These are phyloP conservation scores for Mayetiola destructor DNA, from an alignment of 2,888 invertebrate genomes.

Conservation along the genomic window DNA sequence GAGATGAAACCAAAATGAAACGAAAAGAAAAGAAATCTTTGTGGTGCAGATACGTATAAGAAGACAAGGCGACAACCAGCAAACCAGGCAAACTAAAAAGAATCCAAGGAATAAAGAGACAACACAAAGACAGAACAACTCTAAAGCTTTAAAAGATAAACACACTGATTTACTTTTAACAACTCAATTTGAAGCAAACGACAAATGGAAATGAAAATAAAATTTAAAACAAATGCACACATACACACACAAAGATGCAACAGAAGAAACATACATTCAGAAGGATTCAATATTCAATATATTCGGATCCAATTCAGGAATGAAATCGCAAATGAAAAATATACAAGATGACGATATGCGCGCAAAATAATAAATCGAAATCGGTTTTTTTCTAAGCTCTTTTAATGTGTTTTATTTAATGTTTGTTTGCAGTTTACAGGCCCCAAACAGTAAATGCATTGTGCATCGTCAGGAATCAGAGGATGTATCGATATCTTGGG, in stretches of 20 bases:
- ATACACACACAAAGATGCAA: too few relatives aligned
- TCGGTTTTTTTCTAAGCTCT: too few relatives aligned
- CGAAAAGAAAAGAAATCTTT: too few relatives aligned
- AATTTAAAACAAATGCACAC: slow-evolving; percentile 10
- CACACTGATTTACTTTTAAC: slow-evolving; percentile 14
- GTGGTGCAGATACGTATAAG: background rate
- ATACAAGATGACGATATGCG: slow-evolving; percentile 4
- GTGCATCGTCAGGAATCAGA: too few relatives aligned
- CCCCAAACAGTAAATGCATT: too few relatives aligned
- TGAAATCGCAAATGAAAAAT: background rate
- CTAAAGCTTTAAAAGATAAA: slow-evolving; percentile 12
- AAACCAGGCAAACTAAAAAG: slow-evolving; percentile 4
- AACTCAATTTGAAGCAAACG: slow-evolving; percentile 16
- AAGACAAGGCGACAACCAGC: background rate
- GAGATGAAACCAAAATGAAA: too few relatives aligned
- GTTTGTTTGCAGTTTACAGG: background rate
- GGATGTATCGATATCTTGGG: background rate
- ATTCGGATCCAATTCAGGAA: background rate
- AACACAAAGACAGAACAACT: too few relatives aligned
- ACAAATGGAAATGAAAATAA: slow-evolving; percentile 15
- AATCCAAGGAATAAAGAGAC: slow-evolving; percentile 7
- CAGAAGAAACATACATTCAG: too few relatives aligned
- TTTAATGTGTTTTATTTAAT: too few relatives aligned
- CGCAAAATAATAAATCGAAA: too few relatives aligned
- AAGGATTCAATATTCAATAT: too few relatives aligned